phyloP scores from a whole-genome alignment of 2,797 vertebrate genomes.

The Morelia viridis region DNA sequence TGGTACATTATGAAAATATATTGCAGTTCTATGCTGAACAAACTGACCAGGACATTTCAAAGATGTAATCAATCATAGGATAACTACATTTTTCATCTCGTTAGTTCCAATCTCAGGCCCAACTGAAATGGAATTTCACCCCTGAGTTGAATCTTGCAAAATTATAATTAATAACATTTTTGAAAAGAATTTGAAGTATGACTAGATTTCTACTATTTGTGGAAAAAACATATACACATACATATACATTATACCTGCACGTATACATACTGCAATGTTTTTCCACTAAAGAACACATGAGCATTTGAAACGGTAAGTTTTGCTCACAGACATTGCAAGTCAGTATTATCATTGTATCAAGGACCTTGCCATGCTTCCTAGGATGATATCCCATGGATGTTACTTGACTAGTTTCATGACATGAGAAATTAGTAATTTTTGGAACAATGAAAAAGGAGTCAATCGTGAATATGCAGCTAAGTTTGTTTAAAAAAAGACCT shows the following conservation, averaged over 20 bases:
- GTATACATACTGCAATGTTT: not conserved
- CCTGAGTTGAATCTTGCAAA: not conserved
- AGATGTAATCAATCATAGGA: not conserved
- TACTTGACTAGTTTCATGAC: not conserved
- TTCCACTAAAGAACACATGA: not conserved
- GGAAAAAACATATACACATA: not conserved
- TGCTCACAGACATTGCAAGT: not conserved
- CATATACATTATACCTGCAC: not conserved
- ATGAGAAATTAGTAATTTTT: not conserved
- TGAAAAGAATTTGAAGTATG: not conserved
- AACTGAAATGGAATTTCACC: slow-evolving; percentile 44
- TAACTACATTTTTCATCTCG: slow-evolving; percentile 26
- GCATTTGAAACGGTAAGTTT: not conserved
- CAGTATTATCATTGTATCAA: not conserved
- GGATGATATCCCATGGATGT: not conserved
- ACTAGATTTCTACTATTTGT: not conserved
- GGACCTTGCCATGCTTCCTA: not conserved
- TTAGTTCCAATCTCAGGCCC: slow-evolving; percentile 18
- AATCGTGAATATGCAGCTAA: not conserved
- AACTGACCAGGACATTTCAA: not conserved
- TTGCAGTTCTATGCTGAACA: not conserved
- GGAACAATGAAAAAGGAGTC: not conserved
- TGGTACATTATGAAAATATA: slow-evolving; percentile 3
- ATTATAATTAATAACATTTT: not conserved
- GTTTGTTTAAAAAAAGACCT: not conserved